Evolutionary conservation across 2,888 invertebrate genomes (phyloP).

Genomic region (Brachyptera risi): DNA sequence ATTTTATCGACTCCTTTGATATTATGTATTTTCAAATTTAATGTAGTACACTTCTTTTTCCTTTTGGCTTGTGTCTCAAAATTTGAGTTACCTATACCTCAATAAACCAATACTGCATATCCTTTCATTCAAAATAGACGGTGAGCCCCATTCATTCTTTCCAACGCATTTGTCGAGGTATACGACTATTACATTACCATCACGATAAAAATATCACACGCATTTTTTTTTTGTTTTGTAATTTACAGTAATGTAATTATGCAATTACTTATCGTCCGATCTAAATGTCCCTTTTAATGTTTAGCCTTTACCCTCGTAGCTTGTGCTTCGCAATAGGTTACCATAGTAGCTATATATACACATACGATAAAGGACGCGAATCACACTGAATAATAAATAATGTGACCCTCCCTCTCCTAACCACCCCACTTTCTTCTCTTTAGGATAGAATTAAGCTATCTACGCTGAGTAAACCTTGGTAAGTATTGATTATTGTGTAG

Average conservation of each 20-base stretch:
- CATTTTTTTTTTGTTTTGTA: not conserved
- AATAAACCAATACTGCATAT: too few species aligned
- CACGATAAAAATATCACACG: too few species aligned
- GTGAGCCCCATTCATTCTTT: too few species aligned
- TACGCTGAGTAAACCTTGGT: not conserved
- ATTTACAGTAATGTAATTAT: conserved; percentile 9
- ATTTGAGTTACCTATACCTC: too few species aligned
- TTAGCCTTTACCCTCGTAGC: not conserved
- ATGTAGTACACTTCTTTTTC: too few species aligned
- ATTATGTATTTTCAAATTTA: too few species aligned
- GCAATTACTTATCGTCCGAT: conserved; percentile 13
- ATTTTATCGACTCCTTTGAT: too few species aligned
- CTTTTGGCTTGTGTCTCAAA: too few species aligned
- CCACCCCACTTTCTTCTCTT: too few species aligned
- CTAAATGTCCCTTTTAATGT: conserved; percentile 6
- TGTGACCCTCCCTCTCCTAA: conserved; percentile 2
- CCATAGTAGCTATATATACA: not conserved
- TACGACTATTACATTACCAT: too few species aligned
- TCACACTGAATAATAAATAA: conserved; percentile 3
- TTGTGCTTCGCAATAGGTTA: not conserved
- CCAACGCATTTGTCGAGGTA: too few species aligned
- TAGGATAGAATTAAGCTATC: not conserved
- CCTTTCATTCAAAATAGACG: too few species aligned
- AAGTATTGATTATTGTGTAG: not conserved
- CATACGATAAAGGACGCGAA: conserved; percentile 2